phyloP scores from a whole-genome alignment of 2,113 vertebrate species.

The Leptodactylus fuscus region DNA sequence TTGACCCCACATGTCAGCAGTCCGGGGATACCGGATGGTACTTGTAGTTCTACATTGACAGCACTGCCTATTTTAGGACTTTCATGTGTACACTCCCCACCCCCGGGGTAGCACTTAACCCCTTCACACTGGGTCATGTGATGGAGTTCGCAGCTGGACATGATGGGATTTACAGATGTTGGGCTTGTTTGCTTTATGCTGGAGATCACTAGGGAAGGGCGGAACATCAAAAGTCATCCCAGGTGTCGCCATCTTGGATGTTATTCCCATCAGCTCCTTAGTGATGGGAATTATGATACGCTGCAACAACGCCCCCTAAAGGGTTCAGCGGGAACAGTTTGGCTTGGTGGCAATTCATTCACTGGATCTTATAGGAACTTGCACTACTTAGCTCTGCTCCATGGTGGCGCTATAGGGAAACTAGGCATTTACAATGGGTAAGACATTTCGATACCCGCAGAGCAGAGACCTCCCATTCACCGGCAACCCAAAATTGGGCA shows the following conservation, averaged over 20 bases:
- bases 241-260: neutral
- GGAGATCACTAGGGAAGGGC: neutral
- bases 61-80: no score
- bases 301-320: neutral
- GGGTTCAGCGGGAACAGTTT: rapidly evolving
- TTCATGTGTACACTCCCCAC: no score
- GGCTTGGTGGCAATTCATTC: neutral
- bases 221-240: neutral
- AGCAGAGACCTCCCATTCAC: no score
- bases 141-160: neutral
- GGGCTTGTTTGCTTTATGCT: neutral
- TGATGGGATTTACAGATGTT: neutral
- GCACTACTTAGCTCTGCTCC: neutral
- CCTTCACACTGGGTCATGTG: neutral
- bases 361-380: neutral
- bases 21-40: no score
- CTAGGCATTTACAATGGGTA: neutral
- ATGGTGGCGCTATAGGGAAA: neutral
- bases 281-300: neutral
- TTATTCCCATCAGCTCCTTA: neutral
- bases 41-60: no score
- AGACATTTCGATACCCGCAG: neutral
- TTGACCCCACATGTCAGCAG: no score
- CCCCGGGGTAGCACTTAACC: neutral
- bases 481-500: no score